Percentiles rank a stretch among this genome's conserved stretches.
Evolutionary conservation across 2,113 vertebrate species (phyloP).

Genomic region (Platichthys flesus): DNA sequence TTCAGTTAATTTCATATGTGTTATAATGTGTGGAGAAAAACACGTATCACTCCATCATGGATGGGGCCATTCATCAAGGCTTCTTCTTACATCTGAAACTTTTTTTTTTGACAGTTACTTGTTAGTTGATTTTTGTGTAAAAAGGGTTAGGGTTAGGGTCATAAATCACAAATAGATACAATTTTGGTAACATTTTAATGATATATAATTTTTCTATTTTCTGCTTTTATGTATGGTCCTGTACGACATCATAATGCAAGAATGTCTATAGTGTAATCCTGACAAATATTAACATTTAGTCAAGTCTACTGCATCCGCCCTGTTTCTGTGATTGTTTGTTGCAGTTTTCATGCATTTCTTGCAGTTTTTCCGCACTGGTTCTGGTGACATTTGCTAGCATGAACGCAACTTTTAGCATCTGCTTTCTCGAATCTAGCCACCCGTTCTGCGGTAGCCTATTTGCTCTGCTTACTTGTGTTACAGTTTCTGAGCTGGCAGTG

Average conservation of each 20-base stretch:
- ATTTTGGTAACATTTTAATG: too few relatives aligned
- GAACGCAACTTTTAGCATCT: conserved; percentile 71
- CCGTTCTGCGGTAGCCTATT: conserved; percentile 66
- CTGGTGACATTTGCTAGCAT: conserved; percentile 52
- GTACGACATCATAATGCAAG: too few relatives aligned
- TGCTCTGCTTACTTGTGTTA: conserved; percentile 69
- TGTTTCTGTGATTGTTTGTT: not conserved
- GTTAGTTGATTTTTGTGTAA: too few relatives aligned
- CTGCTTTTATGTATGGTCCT: too few relatives aligned
- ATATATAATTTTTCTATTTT: too few relatives aligned
- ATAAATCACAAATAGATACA: too few relatives aligned
- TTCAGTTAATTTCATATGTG: conserved; percentile 61
- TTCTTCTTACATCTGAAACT: not conserved
- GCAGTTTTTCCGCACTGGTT: conserved; percentile 1
- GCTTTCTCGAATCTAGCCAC: conserved; percentile 71
- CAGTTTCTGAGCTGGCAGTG: conserved; percentile 71
- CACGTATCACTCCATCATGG: conserved; percentile 10
- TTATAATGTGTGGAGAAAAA: conserved; percentile 43
- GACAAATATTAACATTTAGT: not conserved
- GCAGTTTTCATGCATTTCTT: conserved; percentile 16
- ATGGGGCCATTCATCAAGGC: conserved; percentile 3
- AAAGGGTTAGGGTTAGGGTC: too few relatives aligned
- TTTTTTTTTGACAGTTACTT: too few relatives aligned
- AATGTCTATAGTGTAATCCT: too few relatives aligned
- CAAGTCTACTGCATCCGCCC: too few relatives aligned